Evolutionary conservation across 2,797 vertebrate genomes (phyloP).

Genomic region (Lacerta agilis): DNA sequence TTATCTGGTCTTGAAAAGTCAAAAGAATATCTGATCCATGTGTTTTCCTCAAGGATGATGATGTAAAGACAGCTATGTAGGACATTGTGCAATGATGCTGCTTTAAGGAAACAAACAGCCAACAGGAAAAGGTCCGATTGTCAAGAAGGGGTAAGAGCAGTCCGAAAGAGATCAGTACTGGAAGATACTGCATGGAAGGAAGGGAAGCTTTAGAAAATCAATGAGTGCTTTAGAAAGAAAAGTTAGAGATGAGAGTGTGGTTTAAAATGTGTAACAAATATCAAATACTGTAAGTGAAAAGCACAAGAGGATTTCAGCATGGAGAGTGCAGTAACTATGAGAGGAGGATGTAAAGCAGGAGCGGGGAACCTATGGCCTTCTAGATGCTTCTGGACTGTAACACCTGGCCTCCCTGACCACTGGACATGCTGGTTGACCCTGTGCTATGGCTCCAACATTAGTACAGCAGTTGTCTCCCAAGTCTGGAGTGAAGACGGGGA

Average conservation of each 20-base stretch:
- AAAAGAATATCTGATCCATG: not conserved
- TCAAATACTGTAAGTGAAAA: not conserved
- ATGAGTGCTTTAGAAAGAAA: rapidly evolving
- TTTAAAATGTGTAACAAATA: rapidly evolving
- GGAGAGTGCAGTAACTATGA: not conserved
- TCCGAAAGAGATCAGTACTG: rapidly evolving
- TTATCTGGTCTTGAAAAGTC: not conserved
- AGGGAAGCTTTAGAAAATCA: not conserved
- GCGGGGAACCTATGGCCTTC: no score
- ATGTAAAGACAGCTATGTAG: not conserved
- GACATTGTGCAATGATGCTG: rapidly evolving
- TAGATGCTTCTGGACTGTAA: no score
- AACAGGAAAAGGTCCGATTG: rapidly evolving
- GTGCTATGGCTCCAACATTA: no score
- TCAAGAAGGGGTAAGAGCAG: rapidly evolving
- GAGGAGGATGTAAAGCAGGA: not conserved
- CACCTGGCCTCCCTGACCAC: no score
- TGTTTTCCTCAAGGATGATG: not conserved
- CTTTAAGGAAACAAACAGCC: rapidly evolving
- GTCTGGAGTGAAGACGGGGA: not conserved
- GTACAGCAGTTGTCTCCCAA: not conserved
- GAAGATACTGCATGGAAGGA: not conserved
- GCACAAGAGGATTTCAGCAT: not conserved
- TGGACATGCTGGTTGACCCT: no score
- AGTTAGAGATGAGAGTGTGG: not conserved